Percentiles rank a stretch among this genome's conserved stretches.
Conservation (phyloP, 2,113 vertebrate species). For the Heterotilapia buettikoferi region DNA sequence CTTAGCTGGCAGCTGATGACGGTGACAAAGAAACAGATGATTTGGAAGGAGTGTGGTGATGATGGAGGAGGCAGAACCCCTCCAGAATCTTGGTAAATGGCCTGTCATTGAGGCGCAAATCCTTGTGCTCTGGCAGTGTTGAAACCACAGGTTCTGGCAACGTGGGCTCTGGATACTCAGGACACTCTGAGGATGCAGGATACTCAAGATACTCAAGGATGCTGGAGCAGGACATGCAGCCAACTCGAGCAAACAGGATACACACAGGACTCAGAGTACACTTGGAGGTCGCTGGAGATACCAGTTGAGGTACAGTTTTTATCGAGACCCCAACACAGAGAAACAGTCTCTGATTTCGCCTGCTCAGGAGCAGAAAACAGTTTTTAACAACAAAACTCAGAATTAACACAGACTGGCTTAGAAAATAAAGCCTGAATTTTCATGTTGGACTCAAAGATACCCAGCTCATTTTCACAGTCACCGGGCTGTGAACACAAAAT, state of each 20-base stretch:
- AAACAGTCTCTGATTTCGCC: background rate
- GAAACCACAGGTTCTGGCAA: background rate
- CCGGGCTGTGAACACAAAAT: background rate
- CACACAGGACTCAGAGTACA: background rate
- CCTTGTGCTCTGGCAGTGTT: background rate
- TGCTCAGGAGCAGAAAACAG: background rate
- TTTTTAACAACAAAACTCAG: background rate
- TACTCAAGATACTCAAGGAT: background rate
- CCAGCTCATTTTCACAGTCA: background rate
- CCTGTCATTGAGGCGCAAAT: background rate
- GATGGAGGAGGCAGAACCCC: background rate
- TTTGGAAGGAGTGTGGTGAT: background rate
- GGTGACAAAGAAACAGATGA: background rate
- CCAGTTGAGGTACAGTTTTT: background rate
- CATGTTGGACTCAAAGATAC: background rate
- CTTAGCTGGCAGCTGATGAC: background rate
- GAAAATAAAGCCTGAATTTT: background rate
- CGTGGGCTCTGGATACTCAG: rapidly evolving
- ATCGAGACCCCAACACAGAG: background rate
- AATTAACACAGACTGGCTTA: background rate
- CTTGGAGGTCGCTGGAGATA: background rate
- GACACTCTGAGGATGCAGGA: background rate
- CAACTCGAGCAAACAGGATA: background rate
- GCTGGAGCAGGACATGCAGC: background rate
- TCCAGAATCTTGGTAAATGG: background rate